A percentile compares a stretch with the other conserved stretches of the same genome.
phyloP scores from a whole-genome alignment of 2,888 invertebrate genomes.

The Endotricha flammealis region DNA sequence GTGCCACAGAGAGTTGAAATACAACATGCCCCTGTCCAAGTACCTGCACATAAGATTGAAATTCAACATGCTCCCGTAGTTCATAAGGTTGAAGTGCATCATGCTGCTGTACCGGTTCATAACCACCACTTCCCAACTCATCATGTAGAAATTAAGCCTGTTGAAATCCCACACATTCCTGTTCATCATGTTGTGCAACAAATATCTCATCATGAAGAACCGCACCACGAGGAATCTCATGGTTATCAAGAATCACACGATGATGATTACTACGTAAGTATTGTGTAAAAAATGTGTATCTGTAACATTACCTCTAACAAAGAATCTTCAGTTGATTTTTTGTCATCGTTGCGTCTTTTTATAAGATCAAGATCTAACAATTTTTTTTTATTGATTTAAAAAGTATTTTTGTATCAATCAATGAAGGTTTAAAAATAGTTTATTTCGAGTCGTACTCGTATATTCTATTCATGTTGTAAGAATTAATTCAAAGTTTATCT shows the following conservation, averaged over 20 bases:
- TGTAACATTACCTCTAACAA: too few relatives aligned
- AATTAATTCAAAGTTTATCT: not conserved
- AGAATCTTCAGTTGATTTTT: too few relatives aligned
- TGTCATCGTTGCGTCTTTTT: too few relatives aligned
- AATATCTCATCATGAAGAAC: constrained; percentile 11
- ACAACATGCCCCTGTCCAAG: constrained; percentile 9
- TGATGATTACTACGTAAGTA: constrained; percentile 47
- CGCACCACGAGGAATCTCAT: constrained; percentile 15
- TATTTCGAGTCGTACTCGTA: too few relatives aligned
- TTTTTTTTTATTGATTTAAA: too few relatives aligned
- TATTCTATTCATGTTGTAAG: too few relatives aligned
- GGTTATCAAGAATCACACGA: constrained; percentile 23
- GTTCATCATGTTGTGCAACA: constrained; percentile 10
- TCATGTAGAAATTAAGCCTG: not conserved
- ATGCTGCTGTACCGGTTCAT: not conserved
- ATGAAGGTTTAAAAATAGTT: too few relatives aligned
- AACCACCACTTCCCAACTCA: not conserved
- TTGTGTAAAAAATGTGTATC: too few relatives aligned
- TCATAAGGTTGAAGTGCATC: constrained; percentile 9
- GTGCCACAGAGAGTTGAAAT: constrained; percentile 1
- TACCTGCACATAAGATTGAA: constrained; percentile 16
- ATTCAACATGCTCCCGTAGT: constrained; percentile 13
- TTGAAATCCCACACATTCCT: constrained; percentile 8
- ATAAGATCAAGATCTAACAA: too few relatives aligned
- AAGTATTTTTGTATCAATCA: too few relatives aligned